These are phyloP conservation scores for Austrofundulus limnaeus DNA, from an alignment of 2,113 vertebrate genomes.

Conservation along the genomic window DNA sequence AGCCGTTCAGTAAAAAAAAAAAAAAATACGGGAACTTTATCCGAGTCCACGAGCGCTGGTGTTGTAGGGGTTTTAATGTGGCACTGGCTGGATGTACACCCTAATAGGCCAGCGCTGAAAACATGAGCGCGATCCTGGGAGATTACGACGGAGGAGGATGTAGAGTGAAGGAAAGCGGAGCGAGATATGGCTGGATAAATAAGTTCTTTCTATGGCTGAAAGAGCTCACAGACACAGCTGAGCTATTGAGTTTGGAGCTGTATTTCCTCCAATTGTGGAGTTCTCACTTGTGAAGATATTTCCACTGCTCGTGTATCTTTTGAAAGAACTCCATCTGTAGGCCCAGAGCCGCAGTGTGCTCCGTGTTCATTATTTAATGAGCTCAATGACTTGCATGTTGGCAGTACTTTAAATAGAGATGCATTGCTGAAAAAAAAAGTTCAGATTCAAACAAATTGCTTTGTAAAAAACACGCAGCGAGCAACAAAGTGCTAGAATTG, in stretches of 20 bases:
- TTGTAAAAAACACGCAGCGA: slow-evolving; percentile 11
- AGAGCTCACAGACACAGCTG: slow-evolving; percentile 20
- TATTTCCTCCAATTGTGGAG: slow-evolving; percentile 6
- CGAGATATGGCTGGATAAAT: slow-evolving; percentile 46
- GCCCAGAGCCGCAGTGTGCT: slow-evolving; percentile 2
- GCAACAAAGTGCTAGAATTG: neutral
- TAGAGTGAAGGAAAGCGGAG: slow-evolving; percentile 14
- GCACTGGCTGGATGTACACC: slow-evolving; percentile 56
- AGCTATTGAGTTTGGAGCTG: slow-evolving; percentile 21
- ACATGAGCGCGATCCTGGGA: slow-evolving; percentile 59
- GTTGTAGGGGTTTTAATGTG: slow-evolving; percentile 58
- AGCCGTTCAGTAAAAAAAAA: slow-evolving; percentile 54
- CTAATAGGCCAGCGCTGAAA: slow-evolving; percentile 64
- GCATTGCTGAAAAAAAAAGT: slow-evolving; percentile 4
- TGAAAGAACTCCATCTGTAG: slow-evolving; percentile 18
- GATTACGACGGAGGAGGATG: slow-evolving; percentile 41
- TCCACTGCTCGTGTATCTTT: slow-evolving; percentile 15
- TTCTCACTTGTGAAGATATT: slow-evolving; percentile 9
- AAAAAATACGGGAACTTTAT: slow-evolving; percentile 58
- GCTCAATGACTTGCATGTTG: slow-evolving; percentile 12
- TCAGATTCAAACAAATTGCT: slow-evolving; percentile 7
- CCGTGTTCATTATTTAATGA: slow-evolving; percentile 32
- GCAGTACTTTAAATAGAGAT: slow-evolving; percentile 7
- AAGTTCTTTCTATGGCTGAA: slow-evolving; percentile 37
- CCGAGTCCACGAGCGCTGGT: slow-evolving; percentile 46